A percentile compares a stretch with the other conserved stretches of the same genome.
These are phyloP conservation scores for Eremophila alpestris DNA, from an alignment of 2,797 vertebrate species.

Conservation along the genomic window DNA sequence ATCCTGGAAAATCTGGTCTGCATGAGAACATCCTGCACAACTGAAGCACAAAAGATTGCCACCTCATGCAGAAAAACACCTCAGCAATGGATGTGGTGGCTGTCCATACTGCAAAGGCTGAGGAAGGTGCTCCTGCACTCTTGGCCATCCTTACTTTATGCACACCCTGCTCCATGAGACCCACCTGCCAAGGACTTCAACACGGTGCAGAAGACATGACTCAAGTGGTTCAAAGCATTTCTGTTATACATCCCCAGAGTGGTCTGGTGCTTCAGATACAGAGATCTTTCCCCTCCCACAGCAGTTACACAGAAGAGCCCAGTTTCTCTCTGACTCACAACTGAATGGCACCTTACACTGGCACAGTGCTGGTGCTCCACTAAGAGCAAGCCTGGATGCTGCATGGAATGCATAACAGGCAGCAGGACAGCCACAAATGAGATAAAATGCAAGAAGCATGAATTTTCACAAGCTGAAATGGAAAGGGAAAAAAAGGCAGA, in stretches of 20 bases:
- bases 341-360: background rate
- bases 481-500: background rate
- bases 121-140: background rate
- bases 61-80: slow-evolving; percentile 28
- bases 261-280: background rate
- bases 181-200: background rate
- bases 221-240: background rate
- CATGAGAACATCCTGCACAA: background rate
- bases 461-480: background rate
- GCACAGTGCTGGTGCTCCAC: background rate
- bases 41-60: background rate
- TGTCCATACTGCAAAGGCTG: background rate
- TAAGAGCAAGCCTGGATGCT: background rate
- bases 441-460: background rate
- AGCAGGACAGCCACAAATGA: background rate
- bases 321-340: background rate
- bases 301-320: accelerated
- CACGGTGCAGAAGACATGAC: background rate
- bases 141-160: background rate
- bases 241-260: background rate
- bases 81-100: background rate
- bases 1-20: slow-evolving; percentile 2
- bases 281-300: background rate
- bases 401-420: background rate
- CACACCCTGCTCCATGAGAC: background rate